These are phyloP conservation scores for Tetragonula clypearis DNA, from an alignment of 1,140 invertebrate genomes.

Conservation along the genomic window DNA sequence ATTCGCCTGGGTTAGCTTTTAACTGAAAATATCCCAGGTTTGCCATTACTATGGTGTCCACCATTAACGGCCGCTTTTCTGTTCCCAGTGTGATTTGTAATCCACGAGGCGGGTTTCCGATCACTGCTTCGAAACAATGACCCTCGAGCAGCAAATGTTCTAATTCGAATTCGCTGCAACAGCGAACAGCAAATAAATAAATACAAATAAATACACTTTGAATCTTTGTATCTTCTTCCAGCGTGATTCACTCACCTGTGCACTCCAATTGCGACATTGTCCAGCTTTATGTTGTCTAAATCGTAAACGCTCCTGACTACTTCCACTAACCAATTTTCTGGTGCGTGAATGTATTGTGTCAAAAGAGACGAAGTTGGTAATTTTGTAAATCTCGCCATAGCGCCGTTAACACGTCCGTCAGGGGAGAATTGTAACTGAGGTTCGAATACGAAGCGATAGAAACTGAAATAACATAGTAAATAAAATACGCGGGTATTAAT, in stretches of 20 bases:
- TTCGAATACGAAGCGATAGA: slow-evolving; percentile 97
- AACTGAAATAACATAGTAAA: slow-evolving; percentile 84
- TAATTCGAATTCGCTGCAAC: slow-evolving; percentile 88
- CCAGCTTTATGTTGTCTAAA: slow-evolving; percentile 97
- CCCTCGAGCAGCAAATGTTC: slow-evolving; percentile 91
- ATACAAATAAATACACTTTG: not conserved
- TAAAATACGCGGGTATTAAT: slow-evolving; percentile 80
- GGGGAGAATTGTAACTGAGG: slow-evolving; percentile 91
- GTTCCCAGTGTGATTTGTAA: slow-evolving; percentile 98
- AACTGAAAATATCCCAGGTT: slow-evolving; percentile 99
- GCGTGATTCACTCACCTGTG: slow-evolving; percentile 82
- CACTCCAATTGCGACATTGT: slow-evolving; percentile 90
- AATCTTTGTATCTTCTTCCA: not conserved
- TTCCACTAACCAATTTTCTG: slow-evolving; percentile 99
- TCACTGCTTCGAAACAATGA: slow-evolving; percentile 96
- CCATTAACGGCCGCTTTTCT: slow-evolving; percentile 87
- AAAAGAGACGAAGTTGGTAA: slow-evolving; percentile 95
- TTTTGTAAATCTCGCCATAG: slow-evolving; percentile 92
- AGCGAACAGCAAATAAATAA: not conserved
- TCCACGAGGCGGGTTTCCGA: slow-evolving; percentile 96
- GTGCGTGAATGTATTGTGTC: slow-evolving; percentile 97
- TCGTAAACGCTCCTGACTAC: slow-evolving; percentile 97
- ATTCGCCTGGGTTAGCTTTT: slow-evolving; percentile 98
- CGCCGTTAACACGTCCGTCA: slow-evolving; percentile 87
- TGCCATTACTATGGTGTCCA: slow-evolving; percentile 99